These are phyloP conservation scores for Ancistrus triradiatus DNA, from an alignment of 2,113 vertebrate species.

Conservation along the genomic window DNA sequence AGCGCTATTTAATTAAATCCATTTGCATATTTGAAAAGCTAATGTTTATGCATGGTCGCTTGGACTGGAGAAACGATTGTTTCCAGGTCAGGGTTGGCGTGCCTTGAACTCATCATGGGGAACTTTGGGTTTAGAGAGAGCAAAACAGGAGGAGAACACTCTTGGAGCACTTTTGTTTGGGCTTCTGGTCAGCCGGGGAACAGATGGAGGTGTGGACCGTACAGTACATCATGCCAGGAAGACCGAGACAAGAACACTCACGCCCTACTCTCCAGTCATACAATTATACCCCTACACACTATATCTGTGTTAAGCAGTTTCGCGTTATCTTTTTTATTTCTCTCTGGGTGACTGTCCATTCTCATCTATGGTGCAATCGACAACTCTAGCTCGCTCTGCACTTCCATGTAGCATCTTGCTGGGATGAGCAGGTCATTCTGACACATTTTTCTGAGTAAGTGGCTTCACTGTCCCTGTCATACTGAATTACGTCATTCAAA, in stretches of 20 bases:
- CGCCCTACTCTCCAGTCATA: constrained; percentile 10
- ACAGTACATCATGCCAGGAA: constrained; percentile 23
- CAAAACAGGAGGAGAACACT: not conserved
- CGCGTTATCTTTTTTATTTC: constrained; percentile 22
- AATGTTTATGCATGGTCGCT: constrained; percentile 11
- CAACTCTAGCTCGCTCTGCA: not conserved
- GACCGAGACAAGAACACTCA: constrained; percentile 20
- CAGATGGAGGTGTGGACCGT: constrained; percentile 39
- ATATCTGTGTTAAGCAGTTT: constrained; percentile 19
- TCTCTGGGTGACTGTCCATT: constrained; percentile 29
- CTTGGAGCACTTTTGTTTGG: constrained; percentile 16
- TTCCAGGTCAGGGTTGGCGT: not conserved
- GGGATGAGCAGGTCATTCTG: constrained; percentile 21
- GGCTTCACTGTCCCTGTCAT: constrained; percentile 30
- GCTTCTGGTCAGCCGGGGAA: constrained; percentile 28
- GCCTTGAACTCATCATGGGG: constrained; percentile 7
- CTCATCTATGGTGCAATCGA: constrained; percentile 13
- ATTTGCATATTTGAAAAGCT: constrained; percentile 18
- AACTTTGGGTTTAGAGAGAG: not conserved
- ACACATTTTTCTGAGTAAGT: constrained; percentile 19
- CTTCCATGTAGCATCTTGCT: not conserved
- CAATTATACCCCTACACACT: constrained; percentile 15
- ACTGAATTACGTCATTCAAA: constrained; percentile 33
- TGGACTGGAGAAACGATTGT: not conserved
- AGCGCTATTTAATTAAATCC: constrained; percentile 14